These are phyloP conservation scores for Sarcophaga variegata DNA, from an alignment of 2,888 invertebrate genomes.

Conservation along the genomic window DNA sequence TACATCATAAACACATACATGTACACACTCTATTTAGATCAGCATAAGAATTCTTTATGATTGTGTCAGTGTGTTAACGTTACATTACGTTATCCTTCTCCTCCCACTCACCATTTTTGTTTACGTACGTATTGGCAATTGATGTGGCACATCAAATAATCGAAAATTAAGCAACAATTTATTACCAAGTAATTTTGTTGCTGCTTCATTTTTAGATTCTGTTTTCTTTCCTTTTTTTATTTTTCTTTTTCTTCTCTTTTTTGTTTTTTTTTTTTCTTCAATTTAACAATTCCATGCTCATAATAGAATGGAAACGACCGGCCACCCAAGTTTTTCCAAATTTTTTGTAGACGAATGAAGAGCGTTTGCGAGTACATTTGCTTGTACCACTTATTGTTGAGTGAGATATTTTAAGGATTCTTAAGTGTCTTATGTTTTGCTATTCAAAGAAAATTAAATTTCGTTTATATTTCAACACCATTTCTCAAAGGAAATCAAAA, in stretches of 20 bases:
- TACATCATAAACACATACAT: slow-evolving; percentile 1
- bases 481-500: not conserved
- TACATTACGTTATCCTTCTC: not conserved
- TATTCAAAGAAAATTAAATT: slow-evolving; percentile 17
- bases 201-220: not conserved
- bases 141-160: slow-evolving; percentile 54
- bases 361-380: not conserved
- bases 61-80: not conserved
- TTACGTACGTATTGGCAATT: not conserved
- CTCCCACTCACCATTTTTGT: not conserved
- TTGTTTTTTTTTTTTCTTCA: slow-evolving; percentile 22
- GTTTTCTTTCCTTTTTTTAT: not conserved
- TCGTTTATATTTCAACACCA: slow-evolving; percentile 11
- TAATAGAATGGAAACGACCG: slow-evolving; percentile 4
- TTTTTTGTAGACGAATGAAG: not conserved
- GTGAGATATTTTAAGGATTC: slow-evolving; percentile 32
- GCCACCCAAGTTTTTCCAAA: slow-evolving; percentile 4
- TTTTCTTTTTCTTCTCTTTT: not conserved
- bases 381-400: slow-evolving; percentile 8
- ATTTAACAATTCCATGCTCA: slow-evolving; percentile 16
- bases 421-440: slow-evolving; percentile 19
- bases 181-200: slow-evolving; percentile 55
- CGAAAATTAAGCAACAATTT: slow-evolving; percentile 67
- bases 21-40: not conserved
- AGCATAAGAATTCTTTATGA: not conserved